Evolutionary conservation across 2,113 vertebrate species (phyloP).

Genomic region (Entelurus aequoreus): DNA sequence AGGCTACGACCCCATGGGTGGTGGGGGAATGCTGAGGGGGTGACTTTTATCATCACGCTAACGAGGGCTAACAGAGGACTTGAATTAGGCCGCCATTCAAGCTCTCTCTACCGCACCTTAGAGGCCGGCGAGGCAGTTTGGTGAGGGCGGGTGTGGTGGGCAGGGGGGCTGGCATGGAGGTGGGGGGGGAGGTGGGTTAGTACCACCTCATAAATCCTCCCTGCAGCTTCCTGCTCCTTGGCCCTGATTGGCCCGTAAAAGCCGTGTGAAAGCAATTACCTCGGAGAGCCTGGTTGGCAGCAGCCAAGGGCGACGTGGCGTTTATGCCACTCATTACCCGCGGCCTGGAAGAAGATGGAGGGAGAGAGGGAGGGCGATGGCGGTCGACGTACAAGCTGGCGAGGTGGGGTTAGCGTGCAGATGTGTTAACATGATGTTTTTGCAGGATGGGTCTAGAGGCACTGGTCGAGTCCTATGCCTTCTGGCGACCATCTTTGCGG

Average conservation of each 20-base stretch:
- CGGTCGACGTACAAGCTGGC: constrained; percentile 31
- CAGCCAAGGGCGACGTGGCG: constrained; percentile 59
- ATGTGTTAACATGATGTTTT: constrained; percentile 8
- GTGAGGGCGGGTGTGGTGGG: constrained; percentile 31
- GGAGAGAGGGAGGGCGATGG: constrained; percentile 57
- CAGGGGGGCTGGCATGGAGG: constrained; percentile 8
- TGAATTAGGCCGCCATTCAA: constrained; percentile 74
- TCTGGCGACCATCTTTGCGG: constrained; percentile 93
- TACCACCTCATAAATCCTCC: constrained; percentile 88
- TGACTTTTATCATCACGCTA: constrained; percentile 91
- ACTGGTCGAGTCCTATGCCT: constrained; percentile 93
- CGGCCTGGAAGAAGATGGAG: constrained; percentile 55
- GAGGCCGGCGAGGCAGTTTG: constrained; percentile 29
- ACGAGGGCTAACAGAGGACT: constrained; percentile 84
- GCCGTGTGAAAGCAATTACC: constrained; percentile 80
- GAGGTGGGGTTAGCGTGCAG: constrained; percentile 12
- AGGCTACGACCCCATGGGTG: constrained; percentile 79
- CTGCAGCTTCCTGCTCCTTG: constrained; percentile 85
- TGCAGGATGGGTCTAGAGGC: constrained; percentile 96
- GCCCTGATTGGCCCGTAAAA: constrained; percentile 81
- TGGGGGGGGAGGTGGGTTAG: constrained; percentile 28
- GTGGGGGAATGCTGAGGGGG: constrained; percentile 53
- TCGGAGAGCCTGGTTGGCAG: constrained; percentile 53
- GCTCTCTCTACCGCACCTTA: constrained; percentile 48
- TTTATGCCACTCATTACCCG: constrained; percentile 74